Base-by-base conservation (phyloP, 2,797 vertebrate species). In the Anguilla megastoma region DNA sequence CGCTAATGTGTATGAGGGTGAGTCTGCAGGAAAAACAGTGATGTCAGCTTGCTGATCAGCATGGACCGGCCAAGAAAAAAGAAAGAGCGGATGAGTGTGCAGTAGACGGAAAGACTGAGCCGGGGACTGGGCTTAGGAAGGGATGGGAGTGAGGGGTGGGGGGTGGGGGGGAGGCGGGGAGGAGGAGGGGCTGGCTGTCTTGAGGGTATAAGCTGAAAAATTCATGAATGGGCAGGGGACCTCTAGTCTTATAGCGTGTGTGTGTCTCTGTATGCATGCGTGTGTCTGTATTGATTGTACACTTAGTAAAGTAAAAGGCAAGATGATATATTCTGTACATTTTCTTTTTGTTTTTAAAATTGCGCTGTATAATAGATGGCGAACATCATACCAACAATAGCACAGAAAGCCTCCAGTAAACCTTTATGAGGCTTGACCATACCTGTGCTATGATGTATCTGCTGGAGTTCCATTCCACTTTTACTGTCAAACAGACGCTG, bases 41-140 rank as follows among this genome's bases (percentile, higher is more conserved):
- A 80, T 87, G 91, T 96, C 93, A 95, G 95, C 94, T 93, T 87
- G 82, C 89, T 89, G 91, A 94, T 94, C 93, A 92, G 89, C 86
- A 90, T 36, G 87, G 84, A 14, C 86, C 86, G 58, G 71, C 33
- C 66, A 41, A 85, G 76, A 86, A 82, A 84, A 87, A 91, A 91
- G 86, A 88, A 36, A 56, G 90, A 90, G 90, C 89, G 18, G 84
- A 85, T 12, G 18, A 50, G 27, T 5, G n/a, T 36, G 30, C 16
- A 90, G 87, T 91, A 36, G 84, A 58, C 80, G 7, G 80, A 45
- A 3, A 4, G 45, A 69, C 24, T 66, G 27, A 24, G 33, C 10
- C 1, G 8, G 79, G 16, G 45, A 50, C 27, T 6, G 27, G n/a
- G 66, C 27, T 8, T 71, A 8, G 41, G 74, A 10, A 82, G 45